A percentile compares a stretch with the other conserved stretches of the same genome.
Conservation (phyloP, 2,113 vertebrate genomes). For the Heterotis niloticus region DNA sequence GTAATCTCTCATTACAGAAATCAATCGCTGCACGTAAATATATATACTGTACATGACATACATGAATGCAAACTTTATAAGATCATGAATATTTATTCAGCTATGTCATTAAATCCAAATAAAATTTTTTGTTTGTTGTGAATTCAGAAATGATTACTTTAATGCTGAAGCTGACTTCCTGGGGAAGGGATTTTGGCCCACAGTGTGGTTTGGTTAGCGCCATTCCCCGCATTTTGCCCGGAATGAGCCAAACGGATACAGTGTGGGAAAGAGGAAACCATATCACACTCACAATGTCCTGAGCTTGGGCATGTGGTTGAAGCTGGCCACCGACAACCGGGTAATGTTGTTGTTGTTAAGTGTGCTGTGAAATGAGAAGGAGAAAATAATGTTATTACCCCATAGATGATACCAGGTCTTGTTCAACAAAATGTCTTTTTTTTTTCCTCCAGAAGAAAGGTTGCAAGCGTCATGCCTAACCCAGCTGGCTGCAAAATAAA, state of each 20-base stretch:
- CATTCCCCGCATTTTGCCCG: neutral
- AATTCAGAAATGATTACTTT: neutral
- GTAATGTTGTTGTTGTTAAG: conserved; percentile 99
- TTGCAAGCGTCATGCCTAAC: neutral
- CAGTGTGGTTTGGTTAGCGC: neutral
- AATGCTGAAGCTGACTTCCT: neutral
- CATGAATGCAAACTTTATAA: neutral
- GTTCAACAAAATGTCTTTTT: neutral
- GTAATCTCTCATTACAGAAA: conserved; percentile 37
- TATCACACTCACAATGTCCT: conserved; percentile 89
- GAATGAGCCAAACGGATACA: neutral
- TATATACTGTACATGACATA: conserved; percentile 22
- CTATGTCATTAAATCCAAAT: conserved; percentile 16
- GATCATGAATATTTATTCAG: conserved; percentile 17
- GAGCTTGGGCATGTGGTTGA: conserved; percentile 99
- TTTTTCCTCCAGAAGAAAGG: neutral
- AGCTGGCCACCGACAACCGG: conserved; percentile 93
- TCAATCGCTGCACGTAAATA: conserved; percentile 18
- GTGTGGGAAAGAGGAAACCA: neutral
- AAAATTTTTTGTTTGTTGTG: neutral
- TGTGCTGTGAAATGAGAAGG: conserved; percentile 70
- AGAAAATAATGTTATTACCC: neutral
- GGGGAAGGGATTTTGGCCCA: neutral
- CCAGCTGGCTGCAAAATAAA: neutral
- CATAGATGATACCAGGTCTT: neutral